These are phyloP conservation scores for Laothoe populi DNA, from an alignment of 2,888 invertebrate genomes.

Conservation along the genomic window DNA sequence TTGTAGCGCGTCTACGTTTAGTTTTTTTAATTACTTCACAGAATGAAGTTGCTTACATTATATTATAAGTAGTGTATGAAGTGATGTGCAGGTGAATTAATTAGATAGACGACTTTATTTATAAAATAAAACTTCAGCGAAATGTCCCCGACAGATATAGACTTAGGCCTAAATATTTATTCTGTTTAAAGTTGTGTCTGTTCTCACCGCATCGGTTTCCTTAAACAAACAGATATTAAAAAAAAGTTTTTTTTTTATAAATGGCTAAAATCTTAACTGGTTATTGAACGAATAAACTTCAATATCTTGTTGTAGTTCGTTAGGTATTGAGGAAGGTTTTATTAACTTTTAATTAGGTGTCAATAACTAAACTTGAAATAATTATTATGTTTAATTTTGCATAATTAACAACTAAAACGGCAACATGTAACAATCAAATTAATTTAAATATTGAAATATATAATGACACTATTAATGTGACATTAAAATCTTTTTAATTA, in stretches of 20 bases:
- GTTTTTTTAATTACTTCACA: no score
- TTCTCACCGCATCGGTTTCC: background rate
- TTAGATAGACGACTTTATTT: no score
- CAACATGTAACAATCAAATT: background rate
- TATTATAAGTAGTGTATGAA: no score
- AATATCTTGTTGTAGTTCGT: background rate
- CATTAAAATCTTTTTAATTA: slow-evolving; percentile 16
- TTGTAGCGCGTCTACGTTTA: no score
- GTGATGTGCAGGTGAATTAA: no score
- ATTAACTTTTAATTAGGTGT: background rate
- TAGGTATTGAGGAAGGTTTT: background rate
- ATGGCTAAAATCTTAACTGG: no score
- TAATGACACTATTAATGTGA: background rate
- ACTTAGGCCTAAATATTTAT: slow-evolving; percentile 21
- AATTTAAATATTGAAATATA: background rate
- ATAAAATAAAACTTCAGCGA: background rate
- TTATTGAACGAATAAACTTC: no score
- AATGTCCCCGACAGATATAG: background rate
- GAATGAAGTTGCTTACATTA: no score
- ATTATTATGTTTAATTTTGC: background rate
- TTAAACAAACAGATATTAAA: background rate
- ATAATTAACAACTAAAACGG: background rate
- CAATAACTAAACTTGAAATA: background rate
- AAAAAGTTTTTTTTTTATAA: background rate
- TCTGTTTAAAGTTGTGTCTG: background rate